phyloP scores from a whole-genome alignment of 2,888 invertebrate genomes.

The Teleiodes luculella region DNA sequence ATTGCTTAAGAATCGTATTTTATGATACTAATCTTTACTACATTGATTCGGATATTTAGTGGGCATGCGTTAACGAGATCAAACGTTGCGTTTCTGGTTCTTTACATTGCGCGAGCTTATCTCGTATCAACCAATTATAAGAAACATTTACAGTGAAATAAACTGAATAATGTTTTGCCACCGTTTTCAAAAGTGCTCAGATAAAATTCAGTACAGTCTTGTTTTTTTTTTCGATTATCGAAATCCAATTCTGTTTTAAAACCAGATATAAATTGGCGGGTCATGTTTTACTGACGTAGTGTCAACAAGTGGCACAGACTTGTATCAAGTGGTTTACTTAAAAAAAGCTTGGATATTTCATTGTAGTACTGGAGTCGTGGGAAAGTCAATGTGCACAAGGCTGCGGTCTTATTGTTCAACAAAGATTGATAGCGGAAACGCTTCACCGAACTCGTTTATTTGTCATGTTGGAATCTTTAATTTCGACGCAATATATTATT shows the following conservation, averaged over 20 bases:
- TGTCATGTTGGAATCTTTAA: conserved; percentile 41
- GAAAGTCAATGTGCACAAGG: conserved; percentile 38
- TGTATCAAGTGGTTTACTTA: background rate
- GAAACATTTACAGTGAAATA: background rate
- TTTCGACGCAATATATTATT: conserved; percentile 26
- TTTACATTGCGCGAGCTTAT: background rate
- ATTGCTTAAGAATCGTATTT: background rate
- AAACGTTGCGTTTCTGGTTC: background rate
- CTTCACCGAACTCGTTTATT: conserved; percentile 48
- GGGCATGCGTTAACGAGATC: background rate
- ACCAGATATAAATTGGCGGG: background rate
- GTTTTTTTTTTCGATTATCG: background rate
- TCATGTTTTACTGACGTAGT: conserved; percentile 16
- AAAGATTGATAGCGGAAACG: conserved; percentile 70
- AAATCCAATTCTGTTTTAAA: background rate
- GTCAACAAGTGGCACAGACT: conserved; percentile 18
- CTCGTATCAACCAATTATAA: conserved; percentile 2
- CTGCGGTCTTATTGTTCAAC: conserved; percentile 48
- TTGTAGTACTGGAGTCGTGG: conserved; percentile 36
- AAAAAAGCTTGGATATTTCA: background rate
- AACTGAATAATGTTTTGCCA: conserved; percentile 5
- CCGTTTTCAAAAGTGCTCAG: background rate
- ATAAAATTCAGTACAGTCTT: background rate
- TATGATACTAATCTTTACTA: conserved; percentile 5
- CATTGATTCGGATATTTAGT: background rate